Evolutionary conservation across 2,888 invertebrate species (phyloP), one percentile per base, ranked within the genome.

Genomic region (Scelioninae gen. 2): DNA sequence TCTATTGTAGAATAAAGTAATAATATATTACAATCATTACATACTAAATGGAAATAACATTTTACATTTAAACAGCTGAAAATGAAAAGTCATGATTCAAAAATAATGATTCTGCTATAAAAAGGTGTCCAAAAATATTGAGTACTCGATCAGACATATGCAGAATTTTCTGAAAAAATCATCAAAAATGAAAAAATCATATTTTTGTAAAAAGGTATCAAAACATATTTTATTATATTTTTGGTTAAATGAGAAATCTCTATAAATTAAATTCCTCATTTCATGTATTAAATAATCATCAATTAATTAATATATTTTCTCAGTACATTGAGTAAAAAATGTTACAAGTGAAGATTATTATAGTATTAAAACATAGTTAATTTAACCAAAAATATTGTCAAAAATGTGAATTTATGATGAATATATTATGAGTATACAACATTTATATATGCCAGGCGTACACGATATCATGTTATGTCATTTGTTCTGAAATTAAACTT

Each of bases 1-100:
- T 97, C 96, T 97, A 77, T 22, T 50, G 58, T 37, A 53, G 15
- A 48, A 28, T 37, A 48, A 75, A 74, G 15, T 19, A 16, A 58
- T 69, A 61, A 48, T 10, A 50, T 6, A 63, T 70, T 63, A 48
- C 2, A 57, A 2, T 16, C 3, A 25, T 25, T 4, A 4, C 3
- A 48, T 22, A 11, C 1, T 45, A 18, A 50, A 48, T 1, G 13
- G 3, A 22, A 3, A 22, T 22, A n/a, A 6, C n/a, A 22, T 39
- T 4, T 39, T 5, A 53, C 15, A 33, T 50, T 11, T n/a, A 55
- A 52, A 15, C 11, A n/a, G 46, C 43, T 43, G 57, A 33, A 57
- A 57, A 57, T 43, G 33, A 33, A 7, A 25, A 43, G n/a, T 13
- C 9, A n/a, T 5, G 18, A 57, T 50, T 6, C 53, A 69, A 68